Base-by-base conservation (phyloP, 2,797 vertebrate species). In the Tolypeutes matacus region DNA sequence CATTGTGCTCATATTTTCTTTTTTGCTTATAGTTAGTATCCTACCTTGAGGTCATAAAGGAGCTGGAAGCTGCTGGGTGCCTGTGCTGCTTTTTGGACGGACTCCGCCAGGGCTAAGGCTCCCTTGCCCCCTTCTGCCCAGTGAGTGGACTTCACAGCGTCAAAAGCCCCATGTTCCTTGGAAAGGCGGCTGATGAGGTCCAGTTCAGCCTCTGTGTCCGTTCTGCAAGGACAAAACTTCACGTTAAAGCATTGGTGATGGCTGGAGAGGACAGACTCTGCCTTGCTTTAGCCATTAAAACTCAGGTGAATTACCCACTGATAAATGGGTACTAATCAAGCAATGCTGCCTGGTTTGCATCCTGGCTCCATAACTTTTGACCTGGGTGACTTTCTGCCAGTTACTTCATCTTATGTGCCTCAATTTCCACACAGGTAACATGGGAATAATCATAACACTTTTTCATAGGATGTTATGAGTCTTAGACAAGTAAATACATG, bases 41-140 rank as follows among this genome's bases (percentile, higher is more conserved):
- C 92, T 97, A 99, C 99, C 98, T 99, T 97, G 75, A 99, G 98
- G 51, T 99, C 98, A 78, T 99, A 99, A 67, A 99, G 99, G 97
- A 99, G 99, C 58, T 90, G 99, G 98, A 99, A 99, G 96, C 98
- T 98, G 98, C 98, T 99, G 51, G 99, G 99, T 27, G 98, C 95
- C 56, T 98, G 98, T 0, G 99, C 99, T 49, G 99, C 99, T 93
- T 97, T 99, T 98, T 99, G 99, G 58, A 99, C 99, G 0, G 99
- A 99, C 81, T 88, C 97, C 6, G 99, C 99, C 29, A 99, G 98
- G 2, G 98, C 99, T 42, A 99, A 67, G 0, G 99, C 99, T 1
- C 99, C 99, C 39, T 98, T 98, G 4, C 99, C 99, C 0, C 99
- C 99, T 69, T 99, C 99, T 12, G 99, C 99, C 99, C 99, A 99